Conservation (phyloP, 2,113 vertebrate species). For the Datnioides undecimradiatus region DNA sequence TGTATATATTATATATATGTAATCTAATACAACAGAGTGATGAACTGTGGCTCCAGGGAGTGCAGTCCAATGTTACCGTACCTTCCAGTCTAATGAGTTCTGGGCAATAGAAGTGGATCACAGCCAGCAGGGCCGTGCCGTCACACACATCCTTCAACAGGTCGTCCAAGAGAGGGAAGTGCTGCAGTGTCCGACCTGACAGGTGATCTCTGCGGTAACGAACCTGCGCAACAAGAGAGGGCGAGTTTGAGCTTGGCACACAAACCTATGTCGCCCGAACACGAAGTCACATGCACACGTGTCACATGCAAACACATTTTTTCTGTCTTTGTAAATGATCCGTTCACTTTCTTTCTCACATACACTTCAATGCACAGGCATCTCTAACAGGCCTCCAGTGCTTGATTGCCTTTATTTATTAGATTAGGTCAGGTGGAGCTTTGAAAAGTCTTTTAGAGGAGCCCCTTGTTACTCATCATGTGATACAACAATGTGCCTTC, state of each 20-base stretch:
- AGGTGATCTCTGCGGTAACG: slow-evolving; percentile 95
- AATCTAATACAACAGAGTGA: not conserved
- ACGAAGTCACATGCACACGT: slow-evolving; percentile 7
- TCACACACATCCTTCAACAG: slow-evolving; percentile 92
- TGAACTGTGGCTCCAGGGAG: not conserved
- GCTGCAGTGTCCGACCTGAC: slow-evolving; percentile 88
- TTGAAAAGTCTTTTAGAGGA: not conserved
- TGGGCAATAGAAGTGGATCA: slow-evolving; percentile 97
- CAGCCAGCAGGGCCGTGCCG: slow-evolving; percentile 89
- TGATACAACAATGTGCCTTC: not conserved
- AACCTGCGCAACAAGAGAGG: slow-evolving; percentile 82
- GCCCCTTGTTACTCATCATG: not conserved
- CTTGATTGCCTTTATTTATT: not conserved
- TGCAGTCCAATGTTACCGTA: slow-evolving; percentile 63
- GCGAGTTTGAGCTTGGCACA: not conserved
- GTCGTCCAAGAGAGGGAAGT: slow-evolving; percentile 92
- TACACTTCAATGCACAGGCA: not conserved
- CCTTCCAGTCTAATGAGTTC: slow-evolving; percentile 94
- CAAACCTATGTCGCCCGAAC: not conserved
- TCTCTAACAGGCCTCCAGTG: not conserved
- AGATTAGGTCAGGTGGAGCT: not conserved
- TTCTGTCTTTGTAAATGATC: not conserved
- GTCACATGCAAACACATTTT: slow-evolving; percentile 23
- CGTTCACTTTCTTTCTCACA: slow-evolving; percentile 3
- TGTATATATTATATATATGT: too few relatives aligned